Percentiles rank a stretch among this genome's conserved stretches.
Conservation (phyloP, 2,888 invertebrate genomes). For the Acanthopleura granulata region DNA sequence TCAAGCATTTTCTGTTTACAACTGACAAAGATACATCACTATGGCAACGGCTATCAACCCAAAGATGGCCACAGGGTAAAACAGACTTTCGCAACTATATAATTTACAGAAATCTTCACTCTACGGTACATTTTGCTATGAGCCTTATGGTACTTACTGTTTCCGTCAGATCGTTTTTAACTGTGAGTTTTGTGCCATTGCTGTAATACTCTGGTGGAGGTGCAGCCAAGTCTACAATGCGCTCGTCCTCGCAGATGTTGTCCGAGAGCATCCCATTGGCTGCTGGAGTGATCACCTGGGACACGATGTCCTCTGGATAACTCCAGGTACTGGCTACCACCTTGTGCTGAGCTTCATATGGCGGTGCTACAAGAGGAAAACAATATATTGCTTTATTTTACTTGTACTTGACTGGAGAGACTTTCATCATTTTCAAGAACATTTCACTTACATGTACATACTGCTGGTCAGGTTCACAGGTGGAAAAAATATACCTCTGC, state of each 20-base stretch:
- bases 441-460: too few species aligned
- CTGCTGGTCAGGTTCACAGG: conserved; percentile 22
- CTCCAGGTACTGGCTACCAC: conserved; percentile 87
- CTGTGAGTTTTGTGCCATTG: too few species aligned
- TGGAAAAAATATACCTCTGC: background rate
- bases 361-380: conserved; percentile 76
- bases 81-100: too few species aligned
- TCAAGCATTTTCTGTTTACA: too few species aligned
- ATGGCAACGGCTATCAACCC: too few species aligned
- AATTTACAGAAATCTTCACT: too few species aligned
- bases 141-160: too few species aligned
- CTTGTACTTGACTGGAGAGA: background rate
- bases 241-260: conserved; percentile 46
- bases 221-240: conserved; percentile 60
- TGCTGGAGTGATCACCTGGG: conserved; percentile 44
- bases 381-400: background rate
- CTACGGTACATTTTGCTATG: too few species aligned
- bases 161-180: too few species aligned
- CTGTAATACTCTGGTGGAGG: conserved; percentile 57
- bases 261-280: conserved; percentile 26
- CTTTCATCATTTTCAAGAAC: background rate
- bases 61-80: too few species aligned
- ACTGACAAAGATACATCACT: too few species aligned
- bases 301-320: conserved; percentile 72
- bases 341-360: conserved; percentile 85